Evolutionary conservation across 2,888 invertebrate genomes (phyloP).

Genomic region (Yponomeuta sedellus): DNA sequence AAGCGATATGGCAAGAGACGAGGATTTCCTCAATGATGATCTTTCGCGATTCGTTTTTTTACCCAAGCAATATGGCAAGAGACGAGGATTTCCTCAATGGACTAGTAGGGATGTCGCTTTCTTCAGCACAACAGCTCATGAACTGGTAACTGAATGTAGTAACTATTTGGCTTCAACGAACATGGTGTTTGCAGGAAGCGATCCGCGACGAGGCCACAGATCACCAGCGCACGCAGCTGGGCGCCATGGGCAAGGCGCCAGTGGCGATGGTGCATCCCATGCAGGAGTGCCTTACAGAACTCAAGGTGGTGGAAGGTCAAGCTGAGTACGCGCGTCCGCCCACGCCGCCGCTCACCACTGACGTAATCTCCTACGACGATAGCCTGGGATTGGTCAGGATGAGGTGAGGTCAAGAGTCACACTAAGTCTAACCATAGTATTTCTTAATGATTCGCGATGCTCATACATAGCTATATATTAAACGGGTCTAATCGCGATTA

Average conservation of each 20-base stretch:
- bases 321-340: slow-evolving; percentile 47
- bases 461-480: too few relatives aligned
- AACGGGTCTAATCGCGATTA: too few relatives aligned
- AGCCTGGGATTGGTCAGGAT: slow-evolving; percentile 40
- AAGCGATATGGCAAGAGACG: too few relatives aligned
- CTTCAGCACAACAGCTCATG: too few relatives aligned
- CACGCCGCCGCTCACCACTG: slow-evolving; percentile 57
- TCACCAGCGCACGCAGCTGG: slow-evolving; percentile 48
- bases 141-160: too few relatives aligned
- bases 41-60: too few relatives aligned
- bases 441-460: too few relatives aligned
- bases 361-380: slow-evolving; percentile 58
- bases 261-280: slow-evolving; percentile 57
- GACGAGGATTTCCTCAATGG: too few relatives aligned
- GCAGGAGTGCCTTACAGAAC: slow-evolving; percentile 56
- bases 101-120: too few relatives aligned
- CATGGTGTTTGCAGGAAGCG: slow-evolving; percentile 51
- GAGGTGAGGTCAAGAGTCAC: slow-evolving; percentile 33
- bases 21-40: too few relatives aligned
- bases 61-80: too few relatives aligned
- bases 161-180: slow-evolving; percentile 47
- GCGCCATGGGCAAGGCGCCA: slow-evolving; percentile 57
- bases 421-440: too few relatives aligned
- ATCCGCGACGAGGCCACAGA: slow-evolving; percentile 50
- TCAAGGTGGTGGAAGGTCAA: slow-evolving; percentile 63